phyloP scores from a whole-genome alignment of 1,140 invertebrate species.

The Alviniconcha marisindica region DNA sequence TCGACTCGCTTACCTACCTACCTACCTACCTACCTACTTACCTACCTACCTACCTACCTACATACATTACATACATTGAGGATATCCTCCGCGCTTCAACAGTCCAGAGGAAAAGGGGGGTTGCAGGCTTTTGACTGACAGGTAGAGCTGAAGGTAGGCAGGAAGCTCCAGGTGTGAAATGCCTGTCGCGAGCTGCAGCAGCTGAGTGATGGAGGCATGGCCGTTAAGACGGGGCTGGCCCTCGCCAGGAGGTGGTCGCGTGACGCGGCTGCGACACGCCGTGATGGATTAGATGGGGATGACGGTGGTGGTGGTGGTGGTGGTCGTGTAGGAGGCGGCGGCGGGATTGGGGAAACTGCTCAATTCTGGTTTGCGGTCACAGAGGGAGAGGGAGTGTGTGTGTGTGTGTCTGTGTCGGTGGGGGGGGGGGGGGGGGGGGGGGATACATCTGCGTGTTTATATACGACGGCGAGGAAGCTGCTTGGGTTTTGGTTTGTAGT shows the following conservation, averaged over 20 bases:
- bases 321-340: not conserved
- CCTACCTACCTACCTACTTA: too few relatives aligned
- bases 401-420: not conserved
- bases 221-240: not conserved
- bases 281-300: not conserved
- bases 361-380: too few relatives aligned
- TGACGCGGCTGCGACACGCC: not conserved
- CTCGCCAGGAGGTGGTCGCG: not conserved
- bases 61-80: too few relatives aligned
- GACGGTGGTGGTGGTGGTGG: not conserved
- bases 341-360: too few relatives aligned
- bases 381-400: not conserved
- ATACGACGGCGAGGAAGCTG: too few relatives aligned
- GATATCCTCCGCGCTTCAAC: too few relatives aligned
- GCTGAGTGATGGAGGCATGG: conserved; percentile 38
- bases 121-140: not conserved
- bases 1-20: too few relatives aligned
- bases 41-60: too few relatives aligned
- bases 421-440: not conserved
- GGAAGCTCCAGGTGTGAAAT: conserved; percentile 37
- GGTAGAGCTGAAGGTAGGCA: conserved; percentile 13
- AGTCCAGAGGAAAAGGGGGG: not conserved
- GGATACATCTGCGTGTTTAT: too few relatives aligned
- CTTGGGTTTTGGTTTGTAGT: too few relatives aligned
- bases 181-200: conserved; percentile 34